Conservation (phyloP, 2,113 vertebrate species). For the Poecilia latipinna region DNA sequence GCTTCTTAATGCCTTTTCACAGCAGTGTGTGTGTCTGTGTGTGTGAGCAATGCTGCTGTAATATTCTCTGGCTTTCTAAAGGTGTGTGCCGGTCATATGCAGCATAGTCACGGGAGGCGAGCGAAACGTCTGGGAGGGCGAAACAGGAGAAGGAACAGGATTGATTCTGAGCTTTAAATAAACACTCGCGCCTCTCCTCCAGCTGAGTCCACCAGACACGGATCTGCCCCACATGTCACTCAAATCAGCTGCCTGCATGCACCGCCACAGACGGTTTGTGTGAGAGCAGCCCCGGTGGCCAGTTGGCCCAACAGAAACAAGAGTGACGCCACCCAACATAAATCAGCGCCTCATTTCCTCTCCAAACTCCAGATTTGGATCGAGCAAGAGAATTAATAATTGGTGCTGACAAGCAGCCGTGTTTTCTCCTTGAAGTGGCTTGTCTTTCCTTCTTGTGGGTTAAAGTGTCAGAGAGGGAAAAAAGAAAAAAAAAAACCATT, state of each 20-base stretch:
- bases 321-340: background rate
- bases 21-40: background rate
- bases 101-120: constrained; percentile 31
- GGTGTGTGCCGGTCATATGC: constrained; percentile 19
- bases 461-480: constrained; percentile 16
- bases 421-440: constrained; percentile 15
- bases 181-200: constrained; percentile 68
- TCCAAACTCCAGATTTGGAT: constrained; percentile 12
- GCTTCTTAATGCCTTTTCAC: too few relatives aligned
- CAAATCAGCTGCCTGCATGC: constrained; percentile 20
- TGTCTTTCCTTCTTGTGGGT: constrained; percentile 28
- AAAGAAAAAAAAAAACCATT: background rate
- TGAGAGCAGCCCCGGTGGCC: background rate
- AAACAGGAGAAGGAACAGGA: constrained; percentile 43
- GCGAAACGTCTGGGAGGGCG: constrained; percentile 32
- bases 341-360: constrained; percentile 30
- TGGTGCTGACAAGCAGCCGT: constrained; percentile 34
- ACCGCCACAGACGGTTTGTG: background rate
- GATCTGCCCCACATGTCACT: constrained; percentile 48
- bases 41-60: constrained; percentile 15
- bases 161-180: constrained; percentile 81
- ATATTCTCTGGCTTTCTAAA: constrained; percentile 3
- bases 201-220: constrained; percentile 71
- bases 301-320: background rate
- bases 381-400: constrained; percentile 31